Evolutionary conservation across 2,888 invertebrate species (phyloP).

Genomic region (Eilema caniola): DNA sequence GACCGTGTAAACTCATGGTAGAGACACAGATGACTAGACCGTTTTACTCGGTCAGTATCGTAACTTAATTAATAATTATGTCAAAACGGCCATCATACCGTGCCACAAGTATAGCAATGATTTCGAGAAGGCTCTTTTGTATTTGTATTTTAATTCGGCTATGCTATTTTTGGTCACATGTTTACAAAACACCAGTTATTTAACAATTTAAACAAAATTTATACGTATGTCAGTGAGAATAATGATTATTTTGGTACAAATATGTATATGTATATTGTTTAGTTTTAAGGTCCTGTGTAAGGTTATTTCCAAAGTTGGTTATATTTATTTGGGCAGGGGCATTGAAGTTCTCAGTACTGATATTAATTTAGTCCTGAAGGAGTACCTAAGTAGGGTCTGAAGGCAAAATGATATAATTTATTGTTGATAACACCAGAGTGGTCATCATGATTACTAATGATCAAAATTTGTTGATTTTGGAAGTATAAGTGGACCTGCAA

Average conservation of each 20-base stretch:
- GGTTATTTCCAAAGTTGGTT: constrained; percentile 39
- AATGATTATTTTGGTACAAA: constrained; percentile 51
- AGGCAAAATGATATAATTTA: not conserved
- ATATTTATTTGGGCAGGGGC: constrained; percentile 40
- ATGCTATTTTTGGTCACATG: not conserved
- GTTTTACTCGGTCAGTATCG: too few species aligned
- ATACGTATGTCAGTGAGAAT: constrained; percentile 45
- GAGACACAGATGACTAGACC: too few species aligned
- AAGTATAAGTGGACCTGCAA: too few species aligned
- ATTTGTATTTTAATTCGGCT: not conserved
- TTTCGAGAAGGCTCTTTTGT: too few species aligned
- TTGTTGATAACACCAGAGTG: too few species aligned
- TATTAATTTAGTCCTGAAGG: not conserved
- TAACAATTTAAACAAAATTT: constrained; percentile 17
- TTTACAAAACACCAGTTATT: not conserved
- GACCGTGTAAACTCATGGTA: too few species aligned
- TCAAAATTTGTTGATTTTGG: too few species aligned
- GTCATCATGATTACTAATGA: too few species aligned
- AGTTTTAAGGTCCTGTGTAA: constrained; percentile 34
- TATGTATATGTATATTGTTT: constrained; percentile 46
- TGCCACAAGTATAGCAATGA: too few species aligned
- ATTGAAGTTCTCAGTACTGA: not conserved
- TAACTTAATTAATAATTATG: too few species aligned
- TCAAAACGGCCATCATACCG: too few species aligned
- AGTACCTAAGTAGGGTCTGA: not conserved